A percentile compares a stretch with the other conserved stretches of the same genome.
These are phyloP conservation scores for Cyanoliseus patagonus DNA, from an alignment of 2,113 vertebrate species.

Conservation along the genomic window DNA sequence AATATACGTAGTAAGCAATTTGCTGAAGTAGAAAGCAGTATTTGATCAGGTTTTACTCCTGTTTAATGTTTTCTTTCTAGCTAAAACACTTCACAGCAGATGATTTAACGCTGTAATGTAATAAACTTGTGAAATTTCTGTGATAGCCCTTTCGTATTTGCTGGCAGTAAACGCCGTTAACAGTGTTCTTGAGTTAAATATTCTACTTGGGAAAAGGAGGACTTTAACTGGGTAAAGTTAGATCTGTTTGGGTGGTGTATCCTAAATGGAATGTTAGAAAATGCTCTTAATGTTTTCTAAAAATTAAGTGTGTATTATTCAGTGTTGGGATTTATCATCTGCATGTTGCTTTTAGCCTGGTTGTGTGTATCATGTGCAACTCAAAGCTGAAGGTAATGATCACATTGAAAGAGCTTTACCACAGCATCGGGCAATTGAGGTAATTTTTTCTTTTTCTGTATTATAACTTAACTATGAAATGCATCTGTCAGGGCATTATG, in stretches of 20 bases:
- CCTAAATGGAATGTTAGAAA: neutral
- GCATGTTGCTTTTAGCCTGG: slow-evolving; percentile 80
- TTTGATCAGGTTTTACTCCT: neutral
- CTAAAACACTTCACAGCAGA: neutral
- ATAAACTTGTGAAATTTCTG: neutral
- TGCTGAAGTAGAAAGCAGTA: neutral
- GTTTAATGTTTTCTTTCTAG: neutral
- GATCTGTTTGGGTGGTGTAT: neutral
- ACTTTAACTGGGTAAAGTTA: neutral
- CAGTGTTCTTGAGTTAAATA: neutral
- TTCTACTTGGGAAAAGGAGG: neutral
- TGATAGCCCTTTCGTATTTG: neutral
- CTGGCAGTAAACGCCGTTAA: neutral
- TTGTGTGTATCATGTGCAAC: slow-evolving; percentile 91
- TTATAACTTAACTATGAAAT: neutral
- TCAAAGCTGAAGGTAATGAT: slow-evolving; percentile 93
- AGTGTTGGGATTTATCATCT: neutral
- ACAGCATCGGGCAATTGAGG: slow-evolving; percentile 87
- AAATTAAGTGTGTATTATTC: neutral
- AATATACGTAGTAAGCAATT: neutral
- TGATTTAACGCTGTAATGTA: neutral
- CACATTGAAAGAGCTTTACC: slow-evolving; percentile 96
- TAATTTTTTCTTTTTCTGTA: slow-evolving; percentile 39
- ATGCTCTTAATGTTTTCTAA: neutral
- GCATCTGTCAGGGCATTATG: neutral